These are phyloP conservation scores for Anguilla obscura DNA, from an alignment of 2,797 vertebrate genomes.

Conservation along the genomic window DNA sequence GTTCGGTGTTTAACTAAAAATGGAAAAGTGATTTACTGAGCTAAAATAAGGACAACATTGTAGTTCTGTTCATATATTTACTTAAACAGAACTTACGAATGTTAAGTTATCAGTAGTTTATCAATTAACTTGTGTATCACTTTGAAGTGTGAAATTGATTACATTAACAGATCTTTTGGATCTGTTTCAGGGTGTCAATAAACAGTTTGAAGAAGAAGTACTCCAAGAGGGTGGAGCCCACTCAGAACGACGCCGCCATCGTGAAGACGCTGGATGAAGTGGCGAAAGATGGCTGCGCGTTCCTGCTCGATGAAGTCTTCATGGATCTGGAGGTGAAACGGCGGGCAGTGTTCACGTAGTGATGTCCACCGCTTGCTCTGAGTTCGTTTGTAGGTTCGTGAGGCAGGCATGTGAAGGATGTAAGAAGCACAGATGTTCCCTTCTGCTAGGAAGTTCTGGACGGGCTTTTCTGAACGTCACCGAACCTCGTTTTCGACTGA, in stretches of 20 bases:
- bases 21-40: not conserved
- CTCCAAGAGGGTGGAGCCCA: slow-evolving; percentile 73
- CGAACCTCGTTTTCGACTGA: not conserved
- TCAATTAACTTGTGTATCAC: not conserved
- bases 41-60: too few relatives aligned
- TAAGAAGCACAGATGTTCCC: not conserved
- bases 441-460: not conserved
- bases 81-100: too few relatives aligned
- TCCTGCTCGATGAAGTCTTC: slow-evolving; percentile 93
- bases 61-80: too few relatives aligned
- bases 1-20: not conserved
- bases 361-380: not conserved
- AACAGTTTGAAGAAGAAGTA: slow-evolving; percentile 94
- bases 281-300: slow-evolving; percentile 88
- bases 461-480: not conserved
- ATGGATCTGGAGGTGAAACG: slow-evolving; percentile 87
- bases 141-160: not conserved
- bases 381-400: not conserved
- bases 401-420: not conserved
- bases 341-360: not conserved
- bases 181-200: slow-evolving; percentile 83
- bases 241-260: slow-evolving; percentile 75
- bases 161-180: not conserved
- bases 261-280: slow-evolving; percentile 82
- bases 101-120: too few relatives aligned